A percentile compares a stretch with the other conserved stretches of the same genome.
phyloP scores from a whole-genome alignment of 2,113 vertebrate genomes.

The Percina caprodes region DNA sequence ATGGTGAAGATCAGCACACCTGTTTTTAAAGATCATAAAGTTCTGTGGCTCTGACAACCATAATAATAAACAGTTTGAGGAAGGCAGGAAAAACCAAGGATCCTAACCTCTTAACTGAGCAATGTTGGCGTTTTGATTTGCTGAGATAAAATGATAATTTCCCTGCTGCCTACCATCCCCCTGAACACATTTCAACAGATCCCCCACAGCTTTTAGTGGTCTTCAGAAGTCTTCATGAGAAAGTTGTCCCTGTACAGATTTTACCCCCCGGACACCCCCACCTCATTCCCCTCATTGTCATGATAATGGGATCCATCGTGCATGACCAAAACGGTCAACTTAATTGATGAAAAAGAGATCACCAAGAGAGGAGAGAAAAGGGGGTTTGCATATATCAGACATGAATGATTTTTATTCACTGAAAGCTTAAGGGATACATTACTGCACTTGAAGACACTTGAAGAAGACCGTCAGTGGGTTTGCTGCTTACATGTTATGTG shows the following conservation, averaged over 20 bases:
- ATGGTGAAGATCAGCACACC: neutral
- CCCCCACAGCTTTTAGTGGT: neutral
- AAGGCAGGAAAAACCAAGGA: neutral
- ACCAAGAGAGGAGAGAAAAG: conserved; percentile 16
- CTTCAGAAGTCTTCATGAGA: conserved; percentile 49
- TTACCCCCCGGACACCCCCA: conserved; percentile 13
- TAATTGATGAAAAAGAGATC: conserved; percentile 74
- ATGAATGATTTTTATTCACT: conserved; percentile 42
- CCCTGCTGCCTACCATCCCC: conserved; percentile 23
- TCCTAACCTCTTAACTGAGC: too few relatives aligned
- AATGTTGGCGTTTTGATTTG: conserved; percentile 7
- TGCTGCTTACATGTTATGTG: neutral
- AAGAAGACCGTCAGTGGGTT: neutral
- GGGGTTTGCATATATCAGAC: conserved; percentile 63
- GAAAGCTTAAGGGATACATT: conserved; percentile 41
- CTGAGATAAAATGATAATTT: conserved; percentile 35
- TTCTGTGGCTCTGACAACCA: neutral
- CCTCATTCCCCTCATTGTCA: conserved; percentile 65
- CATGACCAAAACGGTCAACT: conserved; percentile 68
- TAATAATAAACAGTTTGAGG: neutral
- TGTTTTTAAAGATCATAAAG: neutral
- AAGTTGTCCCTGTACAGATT: conserved; percentile 56
- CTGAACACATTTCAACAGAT: conserved; percentile 31
- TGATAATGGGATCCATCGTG: conserved; percentile 67
- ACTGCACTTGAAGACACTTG: conserved; percentile 12